Percentiles rank a stretch among this genome's conserved stretches.
These are phyloP conservation scores for Morpho deidamia DNA, from an alignment of 2,888 invertebrate genomes.

Conservation along the genomic window DNA sequence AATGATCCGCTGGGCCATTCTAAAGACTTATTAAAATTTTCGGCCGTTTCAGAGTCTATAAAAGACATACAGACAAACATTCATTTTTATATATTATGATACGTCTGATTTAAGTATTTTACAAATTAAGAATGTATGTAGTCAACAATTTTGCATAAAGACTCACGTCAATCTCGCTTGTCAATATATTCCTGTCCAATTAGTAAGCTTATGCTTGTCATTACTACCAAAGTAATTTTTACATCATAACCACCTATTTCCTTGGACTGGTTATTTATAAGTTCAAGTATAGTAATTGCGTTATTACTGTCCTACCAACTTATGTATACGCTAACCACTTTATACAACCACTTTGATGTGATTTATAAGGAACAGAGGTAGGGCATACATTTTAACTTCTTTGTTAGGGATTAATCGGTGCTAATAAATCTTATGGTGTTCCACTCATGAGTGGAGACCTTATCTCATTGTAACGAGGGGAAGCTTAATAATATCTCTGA, in stretches of 20 bases:
- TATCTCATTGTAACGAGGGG: too few relatives aligned
- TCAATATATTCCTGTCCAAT: slow-evolving; percentile 8
- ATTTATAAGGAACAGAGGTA: background rate
- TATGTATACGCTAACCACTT: slow-evolving; percentile 1
- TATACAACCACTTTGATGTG: background rate
- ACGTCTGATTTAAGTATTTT: background rate
- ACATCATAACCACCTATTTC: slow-evolving; percentile 7
- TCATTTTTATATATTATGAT: too few relatives aligned
- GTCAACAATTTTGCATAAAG: background rate
- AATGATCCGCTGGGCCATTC: too few relatives aligned
- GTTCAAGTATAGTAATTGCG: slow-evolving; percentile 9
- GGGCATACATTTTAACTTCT: background rate
- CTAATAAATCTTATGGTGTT: too few relatives aligned
- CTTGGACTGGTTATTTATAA: slow-evolving; percentile 16
- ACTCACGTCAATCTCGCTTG: background rate
- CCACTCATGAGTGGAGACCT: too few relatives aligned
- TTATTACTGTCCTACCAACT: slow-evolving; percentile 5
- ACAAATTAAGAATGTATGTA: background rate
- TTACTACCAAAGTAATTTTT: slow-evolving; percentile 13
- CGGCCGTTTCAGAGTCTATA: too few relatives aligned
- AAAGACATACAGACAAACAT: too few relatives aligned
- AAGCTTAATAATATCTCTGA: too few relatives aligned
- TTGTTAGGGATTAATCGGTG: too few relatives aligned
- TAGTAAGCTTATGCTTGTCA: slow-evolving; percentile 10
- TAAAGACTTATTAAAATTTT: too few relatives aligned